A percentile compares a stretch with the other conserved stretches of the same genome.
Conservation (phyloP, 2,888 invertebrate species). For the Hoplodrina ambigua region DNA sequence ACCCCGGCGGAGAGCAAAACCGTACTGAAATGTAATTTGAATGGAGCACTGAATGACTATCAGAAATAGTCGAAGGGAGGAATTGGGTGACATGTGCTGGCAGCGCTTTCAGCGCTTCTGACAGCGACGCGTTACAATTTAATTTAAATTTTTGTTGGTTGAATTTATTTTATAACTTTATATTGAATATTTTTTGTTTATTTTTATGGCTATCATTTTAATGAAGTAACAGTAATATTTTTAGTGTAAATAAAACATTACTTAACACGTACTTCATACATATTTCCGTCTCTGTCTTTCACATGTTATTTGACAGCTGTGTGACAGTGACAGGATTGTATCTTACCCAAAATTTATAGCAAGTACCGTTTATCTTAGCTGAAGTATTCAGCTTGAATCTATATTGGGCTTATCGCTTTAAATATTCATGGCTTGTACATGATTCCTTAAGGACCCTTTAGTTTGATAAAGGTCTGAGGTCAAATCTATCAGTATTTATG, state of each 20-base stretch:
- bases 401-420: neutral
- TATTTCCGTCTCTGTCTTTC: too few species aligned
- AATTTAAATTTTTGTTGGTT: neutral
- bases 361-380: neutral
- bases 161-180: neutral
- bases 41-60: conserved; percentile 83
- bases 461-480: conserved; percentile 1
- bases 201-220: neutral
- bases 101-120: conserved; percentile 73
- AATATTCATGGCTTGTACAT: conserved; percentile 9
- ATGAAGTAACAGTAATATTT: neutral
- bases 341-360: neutral
- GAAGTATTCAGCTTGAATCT: neutral
- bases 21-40: conserved; percentile 76
- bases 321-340: neutral
- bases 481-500: neutral
- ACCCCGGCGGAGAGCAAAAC: conserved; percentile 46
- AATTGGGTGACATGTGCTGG: conserved; percentile 57
- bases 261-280: too few species aligned
- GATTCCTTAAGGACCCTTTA: neutral
- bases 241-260: neutral
- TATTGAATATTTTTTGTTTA: neutral
- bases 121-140: conserved; percentile 30
- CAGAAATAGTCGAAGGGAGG: conserved; percentile 86
- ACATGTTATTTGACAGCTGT: too few species aligned